Base-by-base conservation (phyloP, 1,140 invertebrate genomes). In the Drosophila pallidifrons region DNA sequence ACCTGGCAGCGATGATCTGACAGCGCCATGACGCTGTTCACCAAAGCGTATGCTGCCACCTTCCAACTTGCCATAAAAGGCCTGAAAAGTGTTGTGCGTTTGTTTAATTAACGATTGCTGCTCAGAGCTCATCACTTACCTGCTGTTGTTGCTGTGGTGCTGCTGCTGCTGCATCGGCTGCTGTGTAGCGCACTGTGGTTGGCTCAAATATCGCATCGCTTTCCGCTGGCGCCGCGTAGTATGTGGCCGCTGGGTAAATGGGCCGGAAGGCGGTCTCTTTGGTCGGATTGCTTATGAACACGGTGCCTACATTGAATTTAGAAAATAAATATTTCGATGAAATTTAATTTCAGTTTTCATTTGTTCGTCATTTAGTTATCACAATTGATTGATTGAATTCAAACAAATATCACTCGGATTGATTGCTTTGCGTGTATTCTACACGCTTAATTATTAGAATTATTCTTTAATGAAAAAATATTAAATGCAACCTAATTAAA, bases 101-200 rank as follows among this genome's bases (percentile, higher is more conserved):
- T 73, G 67, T 87, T 79, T 60, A 76, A 47, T 63, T 8, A 32
- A 45, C 55, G 47, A 35, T 77, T 52, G 49, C 20, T 10, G 55
- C 13, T n/a, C 46, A 7, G 16, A 8, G 25, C 3, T 45, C 25
- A 25, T 25, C 10, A 13, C n/a, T 13, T 25, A 87, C 82, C 70
- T 87, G 83, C 20, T 25, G 20, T 20, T 20, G 20, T 25, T 25
- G 20, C 20, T 25, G 20, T 0, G 20, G 20, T 3, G 20, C 20
- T 25, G 20, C 20, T 20, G 20, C 73, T 35, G 60, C 74, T 32
- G 82, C 82, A 15, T 87, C 82, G 25, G 82, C 82, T 30, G 81
- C 64, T 10, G 86, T 81, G 43, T 88, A 88, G 10, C 85, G 85
- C 10, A 88, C 65, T 8, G 85, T 88, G 1, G 85, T 89, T 16